A percentile compares a stretch with the other conserved stretches of the same genome.
Conservation (phyloP, 2,797 vertebrate species). For the Propithecus deckenii region DNA sequence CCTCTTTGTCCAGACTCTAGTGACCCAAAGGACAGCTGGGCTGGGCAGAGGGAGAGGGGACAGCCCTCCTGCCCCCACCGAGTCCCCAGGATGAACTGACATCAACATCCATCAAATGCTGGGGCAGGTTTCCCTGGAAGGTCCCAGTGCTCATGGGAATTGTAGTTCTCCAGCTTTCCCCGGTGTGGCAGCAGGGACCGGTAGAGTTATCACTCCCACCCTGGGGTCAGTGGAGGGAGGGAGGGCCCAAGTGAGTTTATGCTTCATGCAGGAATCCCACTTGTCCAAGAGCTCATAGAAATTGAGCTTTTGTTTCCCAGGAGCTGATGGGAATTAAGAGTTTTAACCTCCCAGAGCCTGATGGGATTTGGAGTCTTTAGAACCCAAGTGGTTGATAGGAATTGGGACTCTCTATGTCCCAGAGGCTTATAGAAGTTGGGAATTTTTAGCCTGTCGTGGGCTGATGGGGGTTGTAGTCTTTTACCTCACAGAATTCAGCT, state of each 20-base stretch:
- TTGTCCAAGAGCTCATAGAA: neutral
- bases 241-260: neutral
- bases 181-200: neutral
- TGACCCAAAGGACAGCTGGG: slow-evolving; percentile 62
- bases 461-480: slow-evolving; percentile 11
- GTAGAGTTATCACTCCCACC: neutral
- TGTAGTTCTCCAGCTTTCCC: neutral
- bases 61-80: neutral
- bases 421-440: neutral
- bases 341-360: neutral
- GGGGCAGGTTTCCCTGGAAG: neutral
- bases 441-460: neutral
- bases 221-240: neutral
- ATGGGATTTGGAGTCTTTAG: slow-evolving; percentile 46
- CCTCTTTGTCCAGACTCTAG: slow-evolving; percentile 62
- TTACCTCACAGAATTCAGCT: neutral
- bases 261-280: neutral
- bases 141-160: slow-evolving; percentile 12
- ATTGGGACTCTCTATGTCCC: neutral
- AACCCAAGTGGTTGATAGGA: slow-evolving; percentile 48
- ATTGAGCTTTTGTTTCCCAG: slow-evolving; percentile 18
- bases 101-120: neutral
- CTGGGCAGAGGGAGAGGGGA: neutral
- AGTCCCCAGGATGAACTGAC: neutral
- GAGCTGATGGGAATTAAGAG: neutral